Evolutionary conservation across 2,113 vertebrate species (phyloP), one percentile per base, ranked within the genome.

Genomic region (Oncorhynchus mykiss): DNA sequence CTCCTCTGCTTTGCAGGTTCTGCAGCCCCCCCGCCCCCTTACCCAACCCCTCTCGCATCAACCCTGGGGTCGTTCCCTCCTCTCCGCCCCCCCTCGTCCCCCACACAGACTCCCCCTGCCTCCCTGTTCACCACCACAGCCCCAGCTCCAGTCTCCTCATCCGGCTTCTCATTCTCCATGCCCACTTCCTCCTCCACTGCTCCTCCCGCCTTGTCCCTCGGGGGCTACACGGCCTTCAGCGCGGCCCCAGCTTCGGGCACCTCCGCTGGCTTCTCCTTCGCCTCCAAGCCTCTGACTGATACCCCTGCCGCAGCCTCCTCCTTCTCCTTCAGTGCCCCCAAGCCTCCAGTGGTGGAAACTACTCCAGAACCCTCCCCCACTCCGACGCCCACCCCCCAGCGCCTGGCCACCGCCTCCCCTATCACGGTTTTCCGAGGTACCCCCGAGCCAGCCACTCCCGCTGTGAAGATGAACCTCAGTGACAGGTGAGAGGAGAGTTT

Each of bases 401-500:
- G 66, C 29, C 71, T 48, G 3, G 48, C 34, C 0, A 64, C 67
- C 0, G 49, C 92, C 7, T 25, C 84, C 2, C 78, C 92, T 0
- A 73, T 88, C 2, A 2, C 78, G 2, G 82, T 78, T 1, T 45
- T 78, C 71, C 95, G 93, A 34, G 60, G 82, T 1, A 74, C 85
- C 5, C 86, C 92, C 13, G 57, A 93, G 13, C 82, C 86, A 2
- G 80, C 93, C 0, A 62, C 90, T 6, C 88, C 94, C 25, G 81
- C 89, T 0, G 92, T 95, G 80, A 97, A 96, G 91, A 83, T 94
- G 67, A 98, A 95, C 93, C 95, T 98, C n/a, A 94, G 64, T 67
- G 96, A 97, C 48, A 96, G 96, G 98, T 98, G 92, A 89, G 86
- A 89, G 9, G 39, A 45, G 39, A 45, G 39, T 8, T 16, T 54